Conservation (phyloP, 2,888 invertebrate species). For the Pemphredon lugubris region DNA sequence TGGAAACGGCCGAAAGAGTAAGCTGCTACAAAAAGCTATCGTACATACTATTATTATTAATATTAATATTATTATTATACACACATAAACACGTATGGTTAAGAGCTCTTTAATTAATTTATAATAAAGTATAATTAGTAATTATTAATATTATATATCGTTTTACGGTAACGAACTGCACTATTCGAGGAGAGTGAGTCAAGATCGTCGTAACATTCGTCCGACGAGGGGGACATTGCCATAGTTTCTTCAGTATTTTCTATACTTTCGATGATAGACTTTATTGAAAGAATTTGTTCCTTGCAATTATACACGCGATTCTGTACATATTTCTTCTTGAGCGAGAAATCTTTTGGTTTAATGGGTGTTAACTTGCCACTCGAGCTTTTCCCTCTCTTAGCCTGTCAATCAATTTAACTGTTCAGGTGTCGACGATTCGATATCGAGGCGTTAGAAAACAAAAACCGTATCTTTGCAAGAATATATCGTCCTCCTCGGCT, state of each 20-base stretch:
- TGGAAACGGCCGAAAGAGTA: conserved; percentile 75
- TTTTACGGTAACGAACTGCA: conserved; percentile 75
- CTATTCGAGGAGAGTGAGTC: conserved; percentile 67
- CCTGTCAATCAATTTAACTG: background rate
- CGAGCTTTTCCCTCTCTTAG: background rate
- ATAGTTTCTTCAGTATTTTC: conserved; percentile 8
- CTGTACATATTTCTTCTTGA: background rate
- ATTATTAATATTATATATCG: conserved; percentile 77
- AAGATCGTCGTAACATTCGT: conserved; percentile 38
- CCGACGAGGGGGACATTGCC: conserved; percentile 59
- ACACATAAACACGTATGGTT: conserved; percentile 79
- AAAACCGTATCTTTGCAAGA: conserved; percentile 4
- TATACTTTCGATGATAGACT: background rate
- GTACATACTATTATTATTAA: conserved; percentile 77
- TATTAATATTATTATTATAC: conserved; percentile 72
- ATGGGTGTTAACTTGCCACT: no score
- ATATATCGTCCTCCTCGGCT: conserved; percentile 55
- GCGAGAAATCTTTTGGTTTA: background rate
- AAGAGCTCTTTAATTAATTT: conserved; percentile 81
- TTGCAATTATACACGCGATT: background rate
- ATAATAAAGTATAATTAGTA: conserved; percentile 80
- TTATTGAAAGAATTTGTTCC: background rate
- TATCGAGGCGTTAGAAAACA: no score
- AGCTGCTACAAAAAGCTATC: conserved; percentile 78
- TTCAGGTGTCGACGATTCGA: no score